Base-by-base conservation (phyloP, 2,113 vertebrate genomes). In the Hippocampus guttulatus region DNA sequence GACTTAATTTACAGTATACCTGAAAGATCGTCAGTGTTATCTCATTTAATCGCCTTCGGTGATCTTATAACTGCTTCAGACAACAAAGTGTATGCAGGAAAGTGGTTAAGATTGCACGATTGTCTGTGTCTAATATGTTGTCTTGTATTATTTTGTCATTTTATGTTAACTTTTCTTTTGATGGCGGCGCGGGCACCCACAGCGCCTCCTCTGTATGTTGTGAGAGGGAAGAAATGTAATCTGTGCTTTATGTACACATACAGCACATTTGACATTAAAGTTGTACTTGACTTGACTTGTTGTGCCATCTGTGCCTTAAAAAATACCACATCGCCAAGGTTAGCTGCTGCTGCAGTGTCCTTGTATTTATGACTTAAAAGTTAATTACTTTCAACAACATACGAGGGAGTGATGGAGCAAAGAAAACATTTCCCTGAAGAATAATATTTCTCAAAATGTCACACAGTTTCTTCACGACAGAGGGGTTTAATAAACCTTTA, bases 321-420 rank as follows among this genome's bases (percentile, higher is more conserved):
- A 65, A 47, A 8, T 23, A 23, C 5, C 14, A 65, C n/a, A 61
- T 3, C 5, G 16, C 6, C 7, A 8, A 18, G 14, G 58, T 33
- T 33, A 16, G 27, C 8, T 61, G 27, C 27, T 15, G 15, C 15
- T 47, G 10, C 15, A 2, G 15, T 65, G 43, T 47, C 41, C 64
- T 65, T 47, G 64, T 47, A 47, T 49, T 65, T 27, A 49, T 65
- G 23, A 27, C 64, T 47, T 61, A 16, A 61, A 61, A 16, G 64
- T 65, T 27, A 45, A 65, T 18, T 65, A 16, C n/a, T 16, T 65
- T 47, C 43, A 65, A 47, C 43, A 45, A 47, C 14, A 25, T 9
- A 18, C 8, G 6, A 20, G 2, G n/a, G 64, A 27, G 64, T 47
- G 43, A 43, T 23, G 62, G 40, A 41, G 18, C 12, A 3, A 9